Percentiles rank a stretch among this genome's conserved stretches.
These are phyloP conservation scores for Drosophila funebris DNA, from an alignment of 1,140 invertebrate species.

Conservation along the genomic window DNA sequence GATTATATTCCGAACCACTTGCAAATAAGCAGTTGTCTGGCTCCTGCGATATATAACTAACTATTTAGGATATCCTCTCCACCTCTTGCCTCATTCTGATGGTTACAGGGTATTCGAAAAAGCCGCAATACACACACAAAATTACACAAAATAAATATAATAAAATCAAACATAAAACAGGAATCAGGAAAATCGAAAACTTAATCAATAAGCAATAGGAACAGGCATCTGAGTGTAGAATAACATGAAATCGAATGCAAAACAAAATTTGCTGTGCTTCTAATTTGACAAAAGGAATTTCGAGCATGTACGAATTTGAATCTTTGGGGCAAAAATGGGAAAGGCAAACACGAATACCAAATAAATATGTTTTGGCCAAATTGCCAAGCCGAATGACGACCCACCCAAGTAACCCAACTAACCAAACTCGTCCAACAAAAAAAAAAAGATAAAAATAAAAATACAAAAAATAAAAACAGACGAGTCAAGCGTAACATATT, in stretches of 20 bases:
- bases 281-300: conserved; percentile 40
- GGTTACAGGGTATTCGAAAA: not conserved
- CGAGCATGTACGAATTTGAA: not conserved
- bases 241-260: conserved; percentile 30
- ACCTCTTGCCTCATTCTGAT: not conserved
- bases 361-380: conserved; percentile 76
- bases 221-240: not conserved
- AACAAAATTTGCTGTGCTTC: conserved; percentile 38
- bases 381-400: conserved; percentile 48
- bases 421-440: conserved; percentile 6
- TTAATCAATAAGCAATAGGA: conserved; percentile 19
- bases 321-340: conserved; percentile 20
- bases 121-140: not conserved
- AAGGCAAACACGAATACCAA: conserved; percentile 48
- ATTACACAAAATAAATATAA: not conserved
- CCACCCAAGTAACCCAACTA: conserved; percentile 29
- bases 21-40: no score
- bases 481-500: conserved; percentile 80
- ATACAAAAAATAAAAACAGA: conserved; percentile 46
- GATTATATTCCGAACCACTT: no score
- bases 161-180: conserved; percentile 17
- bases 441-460: no score
- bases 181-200: conserved; percentile 22
- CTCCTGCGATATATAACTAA: not conserved
- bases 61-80: not conserved